Percentiles rank a stretch among this genome's conserved stretches.
phyloP scores from a whole-genome alignment of 2,113 vertebrate genomes.

The Perognathus longimembris region DNA sequence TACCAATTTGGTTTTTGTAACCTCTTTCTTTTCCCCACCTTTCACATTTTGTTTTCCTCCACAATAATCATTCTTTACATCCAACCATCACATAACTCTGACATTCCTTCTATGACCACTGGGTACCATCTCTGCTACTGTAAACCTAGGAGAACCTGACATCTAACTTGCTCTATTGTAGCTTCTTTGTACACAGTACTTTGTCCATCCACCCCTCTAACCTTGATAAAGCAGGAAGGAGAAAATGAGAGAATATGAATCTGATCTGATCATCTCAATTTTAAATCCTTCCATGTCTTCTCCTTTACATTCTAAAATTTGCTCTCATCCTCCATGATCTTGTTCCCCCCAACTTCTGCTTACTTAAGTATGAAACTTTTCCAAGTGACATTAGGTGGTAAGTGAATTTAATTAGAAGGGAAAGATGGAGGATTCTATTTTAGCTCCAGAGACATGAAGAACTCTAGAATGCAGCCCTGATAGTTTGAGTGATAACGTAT shows the following conservation, averaged over 20 bases:
- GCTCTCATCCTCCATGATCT: not conserved
- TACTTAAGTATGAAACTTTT: not conserved
- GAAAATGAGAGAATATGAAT: not conserved
- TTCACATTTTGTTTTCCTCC: not conserved
- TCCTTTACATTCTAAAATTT: not conserved
- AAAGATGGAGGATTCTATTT: not conserved
- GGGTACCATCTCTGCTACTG: not conserved
- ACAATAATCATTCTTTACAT: not conserved
- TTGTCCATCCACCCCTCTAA: not conserved
- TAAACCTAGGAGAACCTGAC: not conserved
- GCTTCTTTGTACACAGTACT: too few relatives aligned
- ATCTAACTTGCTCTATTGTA: not conserved
- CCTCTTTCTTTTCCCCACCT: not conserved
- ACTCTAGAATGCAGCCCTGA: not conserved
- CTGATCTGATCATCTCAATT: not conserved
- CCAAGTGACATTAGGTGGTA: not conserved
- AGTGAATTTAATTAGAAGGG: not conserved
- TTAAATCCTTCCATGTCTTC: not conserved
- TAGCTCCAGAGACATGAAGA: not conserved
- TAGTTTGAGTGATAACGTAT: not conserved
- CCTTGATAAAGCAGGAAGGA: not conserved
- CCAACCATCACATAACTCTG: not conserved
- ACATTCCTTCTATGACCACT: not conserved
- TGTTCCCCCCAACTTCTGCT: not conserved
- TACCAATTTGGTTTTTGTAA: not conserved